Percentiles rank a stretch among this genome's conserved stretches.
phyloP scores from a whole-genome alignment of 1,140 invertebrate genomes.

The Halesus radiatus region DNA sequence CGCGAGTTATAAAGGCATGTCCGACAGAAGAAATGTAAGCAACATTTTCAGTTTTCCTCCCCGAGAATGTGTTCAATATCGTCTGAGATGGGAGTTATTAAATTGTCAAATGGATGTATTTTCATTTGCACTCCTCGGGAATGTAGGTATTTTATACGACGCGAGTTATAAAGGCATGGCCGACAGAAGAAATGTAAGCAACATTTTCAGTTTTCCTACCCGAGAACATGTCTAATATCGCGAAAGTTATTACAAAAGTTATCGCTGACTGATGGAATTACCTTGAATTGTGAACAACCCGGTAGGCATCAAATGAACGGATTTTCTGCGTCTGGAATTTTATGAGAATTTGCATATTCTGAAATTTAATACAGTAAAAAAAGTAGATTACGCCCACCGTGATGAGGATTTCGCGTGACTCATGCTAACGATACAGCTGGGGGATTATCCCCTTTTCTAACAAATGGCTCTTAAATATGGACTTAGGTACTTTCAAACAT shows the following conservation, averaged over 20 bases:
- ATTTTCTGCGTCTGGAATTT: constrained; percentile 11
- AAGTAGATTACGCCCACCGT: not conserved
- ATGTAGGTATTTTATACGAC: too few species aligned
- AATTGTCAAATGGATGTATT: not conserved
- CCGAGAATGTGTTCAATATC: too few species aligned
- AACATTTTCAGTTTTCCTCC: too few species aligned
- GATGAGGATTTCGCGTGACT: constrained; percentile 24
- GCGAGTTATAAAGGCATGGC: too few species aligned
- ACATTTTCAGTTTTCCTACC: too few species aligned
- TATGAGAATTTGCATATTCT: constrained; percentile 11
- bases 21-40: too few species aligned
- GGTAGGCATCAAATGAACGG: not conserved
- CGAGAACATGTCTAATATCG: too few species aligned
- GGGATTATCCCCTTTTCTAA: not conserved
- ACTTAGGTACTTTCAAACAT: not conserved
- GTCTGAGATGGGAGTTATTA: too few species aligned
- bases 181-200: too few species aligned
- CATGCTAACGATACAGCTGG: not conserved
- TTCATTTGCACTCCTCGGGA: not conserved
- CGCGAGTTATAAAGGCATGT: too few species aligned
- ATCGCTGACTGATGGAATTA: too few species aligned
- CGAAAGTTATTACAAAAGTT: too few species aligned
- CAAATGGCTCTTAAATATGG: constrained; percentile 10
- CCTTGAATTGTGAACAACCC: not conserved
- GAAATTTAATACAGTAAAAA: not conserved